These are phyloP conservation scores for Ormyrus rosae DNA, from an alignment of 2,888 invertebrate species.

Conservation along the genomic window DNA sequence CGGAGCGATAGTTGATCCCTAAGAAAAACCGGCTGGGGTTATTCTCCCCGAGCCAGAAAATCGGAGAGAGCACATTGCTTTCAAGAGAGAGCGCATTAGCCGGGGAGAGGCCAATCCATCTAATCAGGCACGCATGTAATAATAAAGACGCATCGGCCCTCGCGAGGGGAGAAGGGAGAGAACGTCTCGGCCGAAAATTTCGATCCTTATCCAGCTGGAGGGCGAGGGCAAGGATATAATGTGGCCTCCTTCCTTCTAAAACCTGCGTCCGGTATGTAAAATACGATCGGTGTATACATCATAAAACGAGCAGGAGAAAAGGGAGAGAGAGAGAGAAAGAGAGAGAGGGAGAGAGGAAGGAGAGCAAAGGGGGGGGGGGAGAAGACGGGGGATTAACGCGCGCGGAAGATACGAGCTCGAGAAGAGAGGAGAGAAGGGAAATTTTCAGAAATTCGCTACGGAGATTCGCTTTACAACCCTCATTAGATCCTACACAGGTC, in stretches of 20 bases:
- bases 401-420: not conserved
- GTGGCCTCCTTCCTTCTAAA: constrained; percentile 45
- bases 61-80: too few relatives aligned
- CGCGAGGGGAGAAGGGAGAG: not conserved
- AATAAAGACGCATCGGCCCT: constrained; percentile 6
- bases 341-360: not conserved
- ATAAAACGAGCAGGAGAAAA: constrained; percentile 1
- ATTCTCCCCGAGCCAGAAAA: too few relatives aligned
- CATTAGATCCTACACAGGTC: constrained; percentile 62
- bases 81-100: too few relatives aligned
- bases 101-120: too few relatives aligned
- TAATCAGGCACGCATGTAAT: not conserved
- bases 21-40: too few relatives aligned
- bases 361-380: not conserved
- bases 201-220: constrained; percentile 53
- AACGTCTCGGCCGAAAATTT: constrained; percentile 36
- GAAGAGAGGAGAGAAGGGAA: constrained; percentile 45
- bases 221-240: constrained; percentile 20
- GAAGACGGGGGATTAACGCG: not conserved
- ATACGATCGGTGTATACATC: constrained; percentile 53
- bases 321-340: not conserved
- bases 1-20: too few relatives aligned
- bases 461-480: constrained; percentile 63
- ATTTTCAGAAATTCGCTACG: constrained; percentile 68
- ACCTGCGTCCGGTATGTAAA: constrained; percentile 59